Evolutionary conservation across 2,888 invertebrate genomes (phyloP), one percentile per base, ranked within the genome.

Genomic region (Tenthredo distinguenda): DNA sequence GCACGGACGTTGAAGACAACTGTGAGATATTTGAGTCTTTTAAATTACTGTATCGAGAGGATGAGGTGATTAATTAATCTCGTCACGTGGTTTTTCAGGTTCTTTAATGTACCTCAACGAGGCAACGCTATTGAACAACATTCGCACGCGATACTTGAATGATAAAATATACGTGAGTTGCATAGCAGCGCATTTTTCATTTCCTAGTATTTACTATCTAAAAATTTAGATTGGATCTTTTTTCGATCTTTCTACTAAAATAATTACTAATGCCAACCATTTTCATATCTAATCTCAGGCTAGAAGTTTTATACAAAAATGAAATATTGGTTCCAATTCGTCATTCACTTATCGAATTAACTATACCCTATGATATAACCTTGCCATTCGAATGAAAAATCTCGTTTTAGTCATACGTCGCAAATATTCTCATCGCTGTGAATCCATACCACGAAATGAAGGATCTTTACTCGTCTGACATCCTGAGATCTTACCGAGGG

Each of bases 71-170:
- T 71, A 43, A 58, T 62, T 65, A 34, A 85, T 55, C 43, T 85
- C 21, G 26, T 82, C 15, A 43, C 2, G 55, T 68, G 5, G n/a
- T 88, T 87, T 95, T 95, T 85, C 94, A 99, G 99, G 99, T 95
- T 98, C 98, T 92, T 96, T 99, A 92, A 99, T 99, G 98, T 98
- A 98, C 94, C 96, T 99, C 88, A 99, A 99, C 94, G 99, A 99
- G 95, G 99, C 98, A 72, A 99, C 99, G 55, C 95, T 99, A 74
- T 95, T 99, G 88, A 97, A 99, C 94, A 99, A 99, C 94, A 96
- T 99, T 89, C 95, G 97, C 89, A 96, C 96, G 74, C 96, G 99
- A 91, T 99, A 99, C 94, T 96, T 97, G 94, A 97, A 98, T 94
- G 98, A 98, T 93, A 97, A 97, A 95, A 99, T 99, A 93, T 99